Percentiles rank a stretch among this genome's conserved stretches.
phyloP scores from a whole-genome alignment of 2,888 invertebrate genomes.

The Nezara viridula region DNA sequence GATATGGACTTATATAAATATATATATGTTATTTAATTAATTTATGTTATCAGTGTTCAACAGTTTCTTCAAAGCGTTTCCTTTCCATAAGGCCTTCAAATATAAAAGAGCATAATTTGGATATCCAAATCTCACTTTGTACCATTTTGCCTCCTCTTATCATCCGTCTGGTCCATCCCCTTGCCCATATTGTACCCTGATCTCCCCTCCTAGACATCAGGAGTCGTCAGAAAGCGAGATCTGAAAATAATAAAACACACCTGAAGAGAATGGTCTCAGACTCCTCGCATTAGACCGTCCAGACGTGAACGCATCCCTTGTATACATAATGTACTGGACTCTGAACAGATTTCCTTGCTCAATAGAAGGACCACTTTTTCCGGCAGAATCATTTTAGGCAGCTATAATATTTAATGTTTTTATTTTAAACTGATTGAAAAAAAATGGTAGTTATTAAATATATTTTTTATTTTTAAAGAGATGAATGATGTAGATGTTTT shows the following conservation, averaged over 20 bases:
- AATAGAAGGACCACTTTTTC: not conserved
- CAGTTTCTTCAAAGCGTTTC: no score
- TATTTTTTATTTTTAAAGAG: no score
- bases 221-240: constrained; percentile 5
- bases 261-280: not conserved
- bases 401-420: no score
- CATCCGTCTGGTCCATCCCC: not conserved
- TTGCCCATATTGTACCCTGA: not conserved
- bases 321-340: not conserved
- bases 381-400: no score
- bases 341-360: not conserved
- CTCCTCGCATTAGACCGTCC: not conserved
- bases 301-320: not conserved
- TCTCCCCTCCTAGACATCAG: not conserved
- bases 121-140: not conserved
- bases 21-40: no score
- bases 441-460: no score
- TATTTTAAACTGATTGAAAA: no score
- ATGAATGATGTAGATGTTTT: no score
- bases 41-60: no score
- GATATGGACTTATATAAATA: no score
- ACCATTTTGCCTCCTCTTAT: not conserved
- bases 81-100: no score
- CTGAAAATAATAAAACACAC: not conserved
- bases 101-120: not conserved